A percentile compares a stretch with the other conserved stretches of the same genome.
phyloP scores from a whole-genome alignment of 2,113 vertebrate species.

The Columba livia region DNA sequence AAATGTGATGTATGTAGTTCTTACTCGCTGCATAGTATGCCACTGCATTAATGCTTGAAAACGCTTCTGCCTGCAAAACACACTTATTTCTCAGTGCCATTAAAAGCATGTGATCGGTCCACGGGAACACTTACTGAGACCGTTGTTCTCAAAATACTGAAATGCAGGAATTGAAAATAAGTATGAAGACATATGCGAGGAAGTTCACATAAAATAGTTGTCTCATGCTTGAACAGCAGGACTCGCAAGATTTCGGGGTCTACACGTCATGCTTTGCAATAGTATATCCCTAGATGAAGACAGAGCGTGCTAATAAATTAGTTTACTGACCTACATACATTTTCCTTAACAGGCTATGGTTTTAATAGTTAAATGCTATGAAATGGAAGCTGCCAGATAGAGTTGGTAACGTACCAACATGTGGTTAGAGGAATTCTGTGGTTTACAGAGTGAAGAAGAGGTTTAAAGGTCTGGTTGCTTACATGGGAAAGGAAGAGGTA shows the following conservation, averaged over 20 bases:
- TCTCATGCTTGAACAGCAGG: background rate
- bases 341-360: background rate
- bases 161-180: background rate
- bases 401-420: background rate
- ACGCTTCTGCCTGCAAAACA: background rate
- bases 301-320: background rate
- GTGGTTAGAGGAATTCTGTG: constrained; percentile 1
- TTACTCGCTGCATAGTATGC: background rate
- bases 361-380: background rate
- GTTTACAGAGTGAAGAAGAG: background rate
- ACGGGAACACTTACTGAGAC: background rate
- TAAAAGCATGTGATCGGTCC: background rate
- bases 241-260: background rate
- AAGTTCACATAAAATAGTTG: background rate
- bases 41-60: background rate
- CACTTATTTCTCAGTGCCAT: background rate
- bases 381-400: background rate
- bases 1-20: background rate
- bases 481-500: background rate
- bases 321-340: background rate
- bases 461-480: background rate
- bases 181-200: background rate
- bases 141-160: background rate
- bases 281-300: background rate
- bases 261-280: background rate